These are phyloP conservation scores for Toxostoma redivivum DNA, from an alignment of 2,113 vertebrate species.

Conservation along the genomic window DNA sequence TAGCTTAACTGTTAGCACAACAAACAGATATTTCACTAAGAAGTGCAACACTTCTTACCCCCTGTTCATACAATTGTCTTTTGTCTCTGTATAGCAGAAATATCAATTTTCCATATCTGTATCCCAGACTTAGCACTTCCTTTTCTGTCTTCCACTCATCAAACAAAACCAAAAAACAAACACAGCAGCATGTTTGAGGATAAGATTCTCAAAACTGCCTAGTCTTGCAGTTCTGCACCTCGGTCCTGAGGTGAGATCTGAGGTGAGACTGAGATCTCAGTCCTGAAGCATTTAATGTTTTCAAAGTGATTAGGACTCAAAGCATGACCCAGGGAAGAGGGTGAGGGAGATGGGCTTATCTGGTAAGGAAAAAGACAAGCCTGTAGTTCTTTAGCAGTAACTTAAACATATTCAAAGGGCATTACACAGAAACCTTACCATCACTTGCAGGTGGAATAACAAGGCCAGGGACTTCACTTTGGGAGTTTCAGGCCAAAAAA, in stretches of 20 bases:
- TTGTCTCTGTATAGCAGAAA: not conserved
- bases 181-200: not conserved
- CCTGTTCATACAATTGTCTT: not conserved
- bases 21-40: not conserved
- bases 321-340: not conserved
- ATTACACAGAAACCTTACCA: not conserved
- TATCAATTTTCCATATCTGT: not conserved
- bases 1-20: not conserved
- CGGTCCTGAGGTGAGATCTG: no score
- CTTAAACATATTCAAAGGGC: not conserved
- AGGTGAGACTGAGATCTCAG: not conserved
- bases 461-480: not conserved
- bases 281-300: not conserved
- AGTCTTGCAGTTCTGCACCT: not conserved
- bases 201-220: not conserved
- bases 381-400: not conserved
- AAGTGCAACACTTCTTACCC: not conserved
- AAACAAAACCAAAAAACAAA: not conserved
- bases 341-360: not conserved
- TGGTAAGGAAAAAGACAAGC: not conserved
- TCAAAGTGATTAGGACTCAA: not conserved
- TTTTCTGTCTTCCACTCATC: not conserved
- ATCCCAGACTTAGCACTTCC: not conserved
- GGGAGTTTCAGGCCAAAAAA: fast-evolving
- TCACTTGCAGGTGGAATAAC: not conserved